Percentiles rank a stretch among this genome's conserved stretches.
These are phyloP conservation scores for Drosophila simulans DNA, from an alignment of 1,140 invertebrate species.

Conservation along the genomic window DNA sequence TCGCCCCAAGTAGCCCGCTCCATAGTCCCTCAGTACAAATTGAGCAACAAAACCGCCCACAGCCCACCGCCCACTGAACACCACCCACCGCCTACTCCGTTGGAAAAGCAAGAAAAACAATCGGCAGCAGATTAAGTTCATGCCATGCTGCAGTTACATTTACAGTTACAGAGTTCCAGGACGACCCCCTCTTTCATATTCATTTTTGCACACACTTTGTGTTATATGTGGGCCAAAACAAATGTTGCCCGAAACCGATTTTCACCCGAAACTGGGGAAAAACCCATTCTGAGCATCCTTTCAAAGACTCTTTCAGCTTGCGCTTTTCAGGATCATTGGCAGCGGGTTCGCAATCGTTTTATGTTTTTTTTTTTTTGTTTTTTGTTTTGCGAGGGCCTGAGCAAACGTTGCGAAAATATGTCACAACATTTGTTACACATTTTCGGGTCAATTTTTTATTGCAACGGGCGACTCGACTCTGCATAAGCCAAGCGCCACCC, in stretches of 20 bases:
- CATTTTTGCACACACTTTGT: slow-evolving; percentile 74
- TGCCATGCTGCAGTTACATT: slow-evolving; percentile 82
- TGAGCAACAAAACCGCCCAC: slow-evolving; percentile 64
- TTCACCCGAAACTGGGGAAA: slow-evolving; percentile 35
- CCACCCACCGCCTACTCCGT: slow-evolving; percentile 6
- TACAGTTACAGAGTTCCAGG: slow-evolving; percentile 65
- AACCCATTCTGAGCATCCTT: slow-evolving; percentile 70
- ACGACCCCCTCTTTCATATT: slow-evolving; percentile 53
- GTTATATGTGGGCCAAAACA: slow-evolving; percentile 74
- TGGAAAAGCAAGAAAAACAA: slow-evolving; percentile 53
- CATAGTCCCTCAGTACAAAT: slow-evolving; percentile 45
- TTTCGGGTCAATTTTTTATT: slow-evolving; percentile 83
- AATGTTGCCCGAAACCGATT: slow-evolving; percentile 78
- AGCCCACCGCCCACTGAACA: slow-evolving; percentile 9
- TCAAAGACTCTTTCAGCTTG: slow-evolving; percentile 62
- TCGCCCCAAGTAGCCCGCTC: slow-evolving; percentile 29
- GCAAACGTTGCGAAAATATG: slow-evolving; percentile 76
- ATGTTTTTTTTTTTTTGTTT: too few species aligned
- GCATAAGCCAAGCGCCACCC: slow-evolving; percentile 38
- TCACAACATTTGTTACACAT: slow-evolving; percentile 83
- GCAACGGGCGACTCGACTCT: slow-evolving; percentile 25
- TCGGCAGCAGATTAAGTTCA: slow-evolving; percentile 81
- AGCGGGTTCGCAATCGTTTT: slow-evolving; percentile 46
- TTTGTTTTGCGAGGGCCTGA: slow-evolving; percentile 1
- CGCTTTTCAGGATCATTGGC: slow-evolving; percentile 80